phyloP scores from a whole-genome alignment of 1,140 invertebrate species.

The Listronotus oregonensis region DNA sequence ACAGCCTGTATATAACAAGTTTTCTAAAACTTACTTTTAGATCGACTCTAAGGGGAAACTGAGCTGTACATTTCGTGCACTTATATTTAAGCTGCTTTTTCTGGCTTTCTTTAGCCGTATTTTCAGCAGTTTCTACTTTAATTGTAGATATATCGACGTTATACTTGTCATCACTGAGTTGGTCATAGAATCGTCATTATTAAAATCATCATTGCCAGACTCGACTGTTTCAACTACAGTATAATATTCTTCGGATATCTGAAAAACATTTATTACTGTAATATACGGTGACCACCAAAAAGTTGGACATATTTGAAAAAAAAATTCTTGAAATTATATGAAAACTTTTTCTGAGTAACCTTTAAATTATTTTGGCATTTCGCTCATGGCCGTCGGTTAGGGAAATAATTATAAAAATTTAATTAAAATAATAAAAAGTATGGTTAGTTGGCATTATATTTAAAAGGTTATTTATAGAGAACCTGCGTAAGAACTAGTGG shows the following conservation, averaged over 20 bases:
- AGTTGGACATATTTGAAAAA: no score
- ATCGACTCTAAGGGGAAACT: constrained; percentile 53
- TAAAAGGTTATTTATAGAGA: no score
- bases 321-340: not conserved
- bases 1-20: no score
- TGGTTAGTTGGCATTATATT: no score
- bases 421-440: no score
- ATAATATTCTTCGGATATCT: constrained; percentile 21
- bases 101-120: constrained; percentile 5
- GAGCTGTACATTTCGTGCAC: constrained; percentile 52
- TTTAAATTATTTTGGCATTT: no score
- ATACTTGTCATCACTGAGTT: constrained; percentile 15
- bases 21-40: constrained; percentile 47
- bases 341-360: not conserved
- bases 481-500: no score
- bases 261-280: not conserved
- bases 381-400: no score
- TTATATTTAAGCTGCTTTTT: constrained; percentile 47
- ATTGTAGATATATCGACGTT: constrained; percentile 9
- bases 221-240: constrained; percentile 20
- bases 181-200: constrained; percentile 5
- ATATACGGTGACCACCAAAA: no score
- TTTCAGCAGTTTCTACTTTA: constrained; percentile 15
- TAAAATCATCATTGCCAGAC: constrained; percentile 6
- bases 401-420: no score